Conservation (phyloP, 2,797 vertebrate species). For the Florisuga fusca region DNA sequence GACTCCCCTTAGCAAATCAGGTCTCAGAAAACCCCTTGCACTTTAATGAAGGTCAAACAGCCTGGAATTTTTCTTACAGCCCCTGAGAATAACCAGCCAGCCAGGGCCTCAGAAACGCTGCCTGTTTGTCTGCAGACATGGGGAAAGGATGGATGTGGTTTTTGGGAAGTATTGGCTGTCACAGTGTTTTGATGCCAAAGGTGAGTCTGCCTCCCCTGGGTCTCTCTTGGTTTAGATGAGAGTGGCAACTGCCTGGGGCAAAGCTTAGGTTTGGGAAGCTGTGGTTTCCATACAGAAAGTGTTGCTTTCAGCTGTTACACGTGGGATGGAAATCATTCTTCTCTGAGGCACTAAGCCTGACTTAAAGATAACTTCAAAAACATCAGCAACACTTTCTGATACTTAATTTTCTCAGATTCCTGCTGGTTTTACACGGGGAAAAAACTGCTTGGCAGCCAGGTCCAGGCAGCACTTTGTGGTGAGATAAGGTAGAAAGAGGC, state of each 20-base stretch:
- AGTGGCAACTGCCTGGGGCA: background rate
- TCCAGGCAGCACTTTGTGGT: background rate
- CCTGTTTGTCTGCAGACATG: constrained; percentile 96
- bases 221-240: background rate
- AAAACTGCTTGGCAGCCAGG: background rate
- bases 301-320: background rate
- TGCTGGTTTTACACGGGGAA: background rate
- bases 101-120: constrained; percentile 88
- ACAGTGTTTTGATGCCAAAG: constrained; percentile 98
- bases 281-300: background rate
- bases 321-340: background rate
- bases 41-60: background rate
- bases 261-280: background rate
- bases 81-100: constrained; percentile 82
- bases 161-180: constrained; percentile 98
- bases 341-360: background rate
- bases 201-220: constrained; percentile 67
- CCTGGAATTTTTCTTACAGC: constrained; percentile 74
- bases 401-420: background rate
- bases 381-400: background rate
- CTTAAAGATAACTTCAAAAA: background rate
- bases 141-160: constrained; percentile 98
- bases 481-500: background rate
- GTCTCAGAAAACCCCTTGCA: background rate
- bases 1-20: background rate